Percentiles rank a stretch among this genome's conserved stretches.
Conservation (phyloP, 2,113 vertebrate genomes). For the Callopanchax toddi region DNA sequence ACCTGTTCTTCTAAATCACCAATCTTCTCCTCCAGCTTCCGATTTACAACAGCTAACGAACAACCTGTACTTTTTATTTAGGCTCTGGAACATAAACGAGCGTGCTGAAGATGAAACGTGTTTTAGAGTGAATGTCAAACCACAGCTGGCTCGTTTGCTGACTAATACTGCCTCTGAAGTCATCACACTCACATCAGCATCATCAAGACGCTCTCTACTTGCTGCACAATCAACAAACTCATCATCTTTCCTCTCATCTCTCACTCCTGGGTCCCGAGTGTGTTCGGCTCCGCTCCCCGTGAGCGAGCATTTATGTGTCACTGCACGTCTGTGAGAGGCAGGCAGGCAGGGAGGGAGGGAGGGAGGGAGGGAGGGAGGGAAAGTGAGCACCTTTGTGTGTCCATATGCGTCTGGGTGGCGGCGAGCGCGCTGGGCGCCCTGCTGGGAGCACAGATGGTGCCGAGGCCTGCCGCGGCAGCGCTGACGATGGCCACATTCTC, state of each 20-base stretch:
- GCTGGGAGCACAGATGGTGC: slow-evolving; percentile 82
- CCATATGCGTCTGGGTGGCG: slow-evolving; percentile 74
- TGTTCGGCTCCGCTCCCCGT: slow-evolving; percentile 8
- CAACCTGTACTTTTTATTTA: not conserved
- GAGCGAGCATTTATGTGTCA: slow-evolving; percentile 14
- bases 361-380: slow-evolving; percentile 40
- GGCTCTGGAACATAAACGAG: not conserved
- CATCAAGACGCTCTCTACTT: slow-evolving; percentile 40
- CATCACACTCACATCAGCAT: slow-evolving; percentile 59
- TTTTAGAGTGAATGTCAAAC: slow-evolving; percentile 31
- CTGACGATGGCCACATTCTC: slow-evolving; percentile 79
- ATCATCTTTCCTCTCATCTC: slow-evolving; percentile 46
- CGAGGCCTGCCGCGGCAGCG: slow-evolving; percentile 72
- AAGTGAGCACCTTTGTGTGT: slow-evolving; percentile 73
- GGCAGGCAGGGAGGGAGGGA: slow-evolving; percentile 36
- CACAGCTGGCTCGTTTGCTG: slow-evolving; percentile 66
- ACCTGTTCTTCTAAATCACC: not conserved
- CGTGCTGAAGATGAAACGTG: slow-evolving; percentile 13
- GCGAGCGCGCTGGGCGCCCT: slow-evolving; percentile 66
- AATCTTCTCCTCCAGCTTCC: not conserved
- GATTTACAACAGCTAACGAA: not conserved
- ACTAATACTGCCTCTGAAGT: slow-evolving; percentile 62
- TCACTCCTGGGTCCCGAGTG: slow-evolving; percentile 31
- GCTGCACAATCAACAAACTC: slow-evolving; percentile 54
- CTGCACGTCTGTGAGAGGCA: slow-evolving; percentile 15